Conservation (phyloP, 2,113 vertebrate genomes). For the Serilophus lunatus region DNA sequence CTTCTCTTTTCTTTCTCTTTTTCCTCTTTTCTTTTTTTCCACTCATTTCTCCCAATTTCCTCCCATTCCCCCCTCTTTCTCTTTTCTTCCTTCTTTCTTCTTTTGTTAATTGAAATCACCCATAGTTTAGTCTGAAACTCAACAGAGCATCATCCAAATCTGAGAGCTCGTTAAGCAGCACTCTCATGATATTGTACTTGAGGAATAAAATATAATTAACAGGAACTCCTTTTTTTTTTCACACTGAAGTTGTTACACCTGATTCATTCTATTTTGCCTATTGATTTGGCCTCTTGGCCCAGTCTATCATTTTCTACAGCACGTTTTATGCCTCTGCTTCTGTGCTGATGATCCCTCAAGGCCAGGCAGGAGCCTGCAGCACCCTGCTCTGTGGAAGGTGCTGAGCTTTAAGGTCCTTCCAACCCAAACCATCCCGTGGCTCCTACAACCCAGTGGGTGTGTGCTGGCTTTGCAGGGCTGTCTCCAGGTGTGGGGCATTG, state of each 20-base stretch:
- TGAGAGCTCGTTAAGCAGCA: background rate
- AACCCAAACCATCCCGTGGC: rapidly evolving
- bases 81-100: background rate
- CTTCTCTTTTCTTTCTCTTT: background rate
- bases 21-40: background rate
- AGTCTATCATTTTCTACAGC: background rate
- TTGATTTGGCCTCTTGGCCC: background rate
- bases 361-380: background rate
- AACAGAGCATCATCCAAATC: background rate
- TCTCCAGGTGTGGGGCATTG: background rate
- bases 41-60: too few relatives aligned
- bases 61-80: background rate
- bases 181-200: background rate
- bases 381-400: background rate
- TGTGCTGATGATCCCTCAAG: background rate
- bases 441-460: rapidly evolving
- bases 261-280: background rate
- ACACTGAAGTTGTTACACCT: background rate
- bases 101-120: background rate
- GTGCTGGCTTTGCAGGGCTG: background rate
- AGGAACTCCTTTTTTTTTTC: background rate
- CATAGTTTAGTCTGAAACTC: background rate
- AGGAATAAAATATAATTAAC: background rate
- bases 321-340: background rate
- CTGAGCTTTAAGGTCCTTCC: too few relatives aligned